phyloP scores from a whole-genome alignment of 2,113 vertebrate genomes.

The Phasianus colchicus region DNA sequence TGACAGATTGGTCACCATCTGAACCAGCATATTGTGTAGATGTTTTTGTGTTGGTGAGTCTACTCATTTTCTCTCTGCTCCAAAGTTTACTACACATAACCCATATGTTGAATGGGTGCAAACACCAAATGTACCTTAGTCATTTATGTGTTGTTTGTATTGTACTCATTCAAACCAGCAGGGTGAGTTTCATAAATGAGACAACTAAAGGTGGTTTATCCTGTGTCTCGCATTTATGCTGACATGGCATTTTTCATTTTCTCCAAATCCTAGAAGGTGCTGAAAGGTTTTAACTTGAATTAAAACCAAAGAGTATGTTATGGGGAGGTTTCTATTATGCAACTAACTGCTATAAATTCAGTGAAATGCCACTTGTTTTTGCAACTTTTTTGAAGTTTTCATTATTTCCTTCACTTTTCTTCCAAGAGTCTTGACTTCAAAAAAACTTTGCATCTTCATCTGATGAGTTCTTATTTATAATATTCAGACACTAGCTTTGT shows the following conservation, averaged over 20 bases:
- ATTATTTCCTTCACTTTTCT: conserved; percentile 67
- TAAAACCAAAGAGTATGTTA: conserved; percentile 76
- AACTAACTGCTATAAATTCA: conserved; percentile 71
- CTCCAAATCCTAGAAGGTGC: conserved; percentile 77
- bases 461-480: conserved; percentile 80
- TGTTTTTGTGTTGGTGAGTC: conserved; percentile 48
- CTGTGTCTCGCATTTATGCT: conserved; percentile 56
- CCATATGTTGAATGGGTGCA: neutral
- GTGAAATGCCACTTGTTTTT: conserved; percentile 74
- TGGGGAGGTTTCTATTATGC: conserved; percentile 69
- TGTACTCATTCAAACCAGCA: conserved; percentile 36
- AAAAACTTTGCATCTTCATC: conserved; percentile 72
- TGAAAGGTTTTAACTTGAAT: conserved; percentile 84
- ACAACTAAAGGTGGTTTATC: conserved; percentile 59
- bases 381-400: conserved; percentile 60
- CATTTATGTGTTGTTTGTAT: conserved; percentile 11
- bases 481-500: conserved; percentile 78
- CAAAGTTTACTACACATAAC: conserved; percentile 6
- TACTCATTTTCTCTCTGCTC: conserved; percentile 49
- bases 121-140: conserved; percentile 10
- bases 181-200: conserved; percentile 54
- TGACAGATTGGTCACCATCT: conserved; percentile 34
- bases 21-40: conserved; percentile 51
- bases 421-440: conserved; percentile 66
- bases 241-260: conserved; percentile 55